Base-by-base conservation (phyloP, 2,113 vertebrate genomes). In the Gadus macrocephalus region DNA sequence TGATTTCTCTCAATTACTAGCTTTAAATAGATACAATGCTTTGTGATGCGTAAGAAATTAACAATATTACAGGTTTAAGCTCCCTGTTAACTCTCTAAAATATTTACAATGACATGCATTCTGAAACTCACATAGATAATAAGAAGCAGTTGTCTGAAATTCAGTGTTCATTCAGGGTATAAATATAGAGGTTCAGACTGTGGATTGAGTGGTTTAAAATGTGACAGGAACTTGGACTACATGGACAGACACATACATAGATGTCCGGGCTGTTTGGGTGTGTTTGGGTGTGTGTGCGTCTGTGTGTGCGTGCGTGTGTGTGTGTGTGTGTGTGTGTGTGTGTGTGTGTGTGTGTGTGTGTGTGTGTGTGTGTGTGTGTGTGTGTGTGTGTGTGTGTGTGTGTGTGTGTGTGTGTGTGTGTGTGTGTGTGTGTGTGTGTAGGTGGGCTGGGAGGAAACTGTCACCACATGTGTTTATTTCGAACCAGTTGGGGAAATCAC, bases 401-500 rank as follows among this genome's bases (percentile, higher is more conserved):
- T 63, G 66, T 63, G 59, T 64, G 20, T 65, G 64, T 63, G 66
- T 63, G 59, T 64, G 20, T 65, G 64, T 63, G 66, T 63, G 59
- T 64, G 20, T 65, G 64, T 63, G 66, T 63, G 59, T 64, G 20
- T 67, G 66, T 63, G 59, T 64, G 22, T 65, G 64, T 63, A 74
- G 68, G 64, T 62, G 66, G 20, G 74, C 72, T 38, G 63, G 76
- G 81, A 76, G 79, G 59, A 65, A 64, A 82, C 79, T 89, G 88
- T 88, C 88, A 86, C 83, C 85, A 86, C 81, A 86, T 87, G 78
- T 82, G 85, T 90, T 81, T 86, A 87, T 90, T 87, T 84, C 83
- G 73, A 75, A 83, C 84, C 88, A 88, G 87, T 85, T 90, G 88
- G 83, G 74, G 75, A 81, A 67, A 87, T 90, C 88, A 87, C 76